Base-by-base conservation (phyloP, 1,140 invertebrate species). In the Camponotus pennsylvanicus region DNA sequence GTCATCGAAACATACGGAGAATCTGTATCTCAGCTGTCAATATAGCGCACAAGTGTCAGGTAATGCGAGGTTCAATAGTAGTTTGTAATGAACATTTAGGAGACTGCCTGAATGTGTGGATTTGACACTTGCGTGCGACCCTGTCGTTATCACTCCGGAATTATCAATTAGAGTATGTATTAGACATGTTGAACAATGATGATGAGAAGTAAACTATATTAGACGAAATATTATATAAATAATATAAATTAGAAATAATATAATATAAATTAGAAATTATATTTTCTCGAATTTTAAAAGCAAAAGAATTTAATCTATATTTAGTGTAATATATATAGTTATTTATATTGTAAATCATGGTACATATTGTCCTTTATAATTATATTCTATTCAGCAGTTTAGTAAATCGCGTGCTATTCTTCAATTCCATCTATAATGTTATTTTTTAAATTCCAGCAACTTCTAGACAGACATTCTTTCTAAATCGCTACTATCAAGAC, bases 61-160 rank as follows among this genome's bases (percentile, higher is more conserved):
- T 42, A 52, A 4, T 52, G 49, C 27, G 63, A 27, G 55, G 32
- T 42, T 67, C 61, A 80, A 73, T 82, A 49, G 61, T 34, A 85
- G 66, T 21, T 18, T 11, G 13, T 21, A 32, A 67, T 4, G 64
- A 85, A 64, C 49, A 21, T 66, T 67, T 85, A 32, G 49, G 40
- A 67, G 21, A 49, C 55, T 27, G 69, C 55, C 69, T 49, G 45
- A 45, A 32, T 80, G 40, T 80, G 40, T 82, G 79, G 55, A 49
- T 27, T 8, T 83, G 79, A 83, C 79, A 83, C 69, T 69, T 83
- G 67, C 40, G 55, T 73, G 27, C 18, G 55, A 82, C 45, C 13
- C 18, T 63, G 69, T 34, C 18, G 9, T 83, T 61, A 69, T 73
- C 69, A 70, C 37, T 42, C 42, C 18, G 11, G 42, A n/a, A 75